phyloP scores from a whole-genome alignment of 2,113 vertebrate species.

The Tinamus guttatus region DNA sequence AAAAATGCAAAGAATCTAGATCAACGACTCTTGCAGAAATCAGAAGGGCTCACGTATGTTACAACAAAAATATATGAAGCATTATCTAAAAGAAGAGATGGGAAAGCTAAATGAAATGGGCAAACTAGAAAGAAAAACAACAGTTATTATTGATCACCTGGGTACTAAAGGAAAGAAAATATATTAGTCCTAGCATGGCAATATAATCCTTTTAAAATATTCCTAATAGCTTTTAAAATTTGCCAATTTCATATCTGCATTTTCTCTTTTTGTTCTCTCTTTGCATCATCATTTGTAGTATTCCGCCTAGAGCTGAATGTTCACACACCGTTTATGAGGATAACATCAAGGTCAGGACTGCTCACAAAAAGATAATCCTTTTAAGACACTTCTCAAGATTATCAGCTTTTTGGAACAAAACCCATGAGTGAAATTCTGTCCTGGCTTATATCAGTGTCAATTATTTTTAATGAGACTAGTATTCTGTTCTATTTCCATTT shows the following conservation, averaged over 20 bases:
- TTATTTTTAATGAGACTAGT: background rate
- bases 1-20: background rate
- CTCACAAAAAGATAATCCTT: background rate
- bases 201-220: background rate
- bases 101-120: background rate
- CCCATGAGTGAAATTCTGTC: background rate
- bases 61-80: background rate
- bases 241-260: background rate
- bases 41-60: background rate
- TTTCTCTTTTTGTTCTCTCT: background rate
- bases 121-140: background rate
- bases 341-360: background rate
- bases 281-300: background rate
- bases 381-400: background rate
- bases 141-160: background rate
- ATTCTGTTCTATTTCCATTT: background rate
- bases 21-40: background rate
- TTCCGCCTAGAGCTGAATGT: background rate
- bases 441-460: background rate
- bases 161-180: background rate
- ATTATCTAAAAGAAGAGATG: background rate
- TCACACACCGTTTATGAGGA: background rate
- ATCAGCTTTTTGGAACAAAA: background rate
- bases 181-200: background rate
- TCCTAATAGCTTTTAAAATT: background rate